Percentiles rank a stretch among this genome's conserved stretches.
These are phyloP conservation scores for Schizopygopsis pylzovi DNA, from an alignment of 2,797 vertebrate species.

Conservation along the genomic window DNA sequence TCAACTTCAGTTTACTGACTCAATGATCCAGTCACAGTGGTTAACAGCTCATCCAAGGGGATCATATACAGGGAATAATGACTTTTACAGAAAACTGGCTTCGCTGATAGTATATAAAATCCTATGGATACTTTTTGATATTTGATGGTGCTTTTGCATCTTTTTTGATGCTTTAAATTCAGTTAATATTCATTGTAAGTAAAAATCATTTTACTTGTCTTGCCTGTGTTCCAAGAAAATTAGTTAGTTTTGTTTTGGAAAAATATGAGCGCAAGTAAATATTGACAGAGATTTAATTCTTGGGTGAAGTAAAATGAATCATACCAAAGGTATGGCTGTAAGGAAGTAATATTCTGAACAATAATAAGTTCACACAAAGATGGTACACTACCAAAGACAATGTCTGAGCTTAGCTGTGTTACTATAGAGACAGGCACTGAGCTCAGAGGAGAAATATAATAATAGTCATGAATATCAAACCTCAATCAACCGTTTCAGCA, in stretches of 20 bases:
- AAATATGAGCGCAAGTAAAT: not conserved
- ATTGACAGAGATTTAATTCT: not conserved
- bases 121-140: not conserved
- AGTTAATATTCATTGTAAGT: not conserved
- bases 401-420: conserved; percentile 54
- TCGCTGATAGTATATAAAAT: not conserved
- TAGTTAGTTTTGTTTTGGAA: not conserved
- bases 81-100: not conserved
- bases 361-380: conserved; percentile 34
- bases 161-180: not conserved
- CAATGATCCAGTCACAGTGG: not conserved
- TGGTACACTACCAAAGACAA: not conserved
- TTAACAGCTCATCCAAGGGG: not conserved
- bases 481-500: conserved; percentile 53
- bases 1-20: not conserved
- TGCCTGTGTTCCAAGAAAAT: not conserved
- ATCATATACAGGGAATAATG: not conserved
- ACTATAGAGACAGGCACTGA: conserved; percentile 67
- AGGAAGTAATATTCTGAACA: conserved; percentile 13
- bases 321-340: not conserved
- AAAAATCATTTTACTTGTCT: not conserved
- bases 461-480: conserved; percentile 70
- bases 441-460: conserved; percentile 63
- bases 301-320: not conserved
- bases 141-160: not conserved